Base-by-base conservation (phyloP, 2,113 vertebrate genomes). In the Donacobius atricapilla region DNA sequence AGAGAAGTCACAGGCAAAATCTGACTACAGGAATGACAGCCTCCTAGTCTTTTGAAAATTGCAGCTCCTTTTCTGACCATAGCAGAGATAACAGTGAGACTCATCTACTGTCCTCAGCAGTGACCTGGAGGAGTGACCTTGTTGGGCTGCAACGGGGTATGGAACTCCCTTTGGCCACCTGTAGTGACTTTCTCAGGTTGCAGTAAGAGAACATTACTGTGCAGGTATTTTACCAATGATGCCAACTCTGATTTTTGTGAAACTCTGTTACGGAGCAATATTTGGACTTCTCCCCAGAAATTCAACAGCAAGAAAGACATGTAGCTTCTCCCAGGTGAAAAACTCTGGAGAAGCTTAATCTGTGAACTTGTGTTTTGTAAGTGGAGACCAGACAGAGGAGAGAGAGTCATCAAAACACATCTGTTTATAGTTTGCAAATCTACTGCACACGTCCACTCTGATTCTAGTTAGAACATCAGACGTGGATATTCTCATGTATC, bases 331-430 rank as follows among this genome's bases (percentile, higher is more conserved):
- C 27, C 64, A 92, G 70, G 28, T 25, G 44, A 37, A 81, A 88
- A 93, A 60, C 14, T 8, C 82, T 31, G 44, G 44, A 77, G 56
- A 70, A 90, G 40, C 31, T 37, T 83, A 63, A 90, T 66, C 60
- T 83, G 68, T 48, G 68, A 96, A 95, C 11, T 73, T 60, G 51
- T 68, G 25, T 54, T 92, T 83, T 93, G 61, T 33, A 83, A 88
- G 61, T 39, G 45, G 66, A 93, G 77, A 92, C 48, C 51, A 84
- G 61, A 81, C 6, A 95, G 48, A 82, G 76, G 42, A 94, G 58
- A 90, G 50, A 61, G 85, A 69, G 64, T 93, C 63, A 90, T 81
- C 85, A 89, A 94, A 95, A 94, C 44, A 69, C 68, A 83, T 71
- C 64, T 90, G 71, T 23, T 91, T 77, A 70, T 48, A 88, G 56